A percentile compares a stretch with the other conserved stretches of the same genome.
Evolutionary conservation across 2,797 vertebrate genomes (phyloP).

Genomic region (Sphenopsis melanotis): DNA sequence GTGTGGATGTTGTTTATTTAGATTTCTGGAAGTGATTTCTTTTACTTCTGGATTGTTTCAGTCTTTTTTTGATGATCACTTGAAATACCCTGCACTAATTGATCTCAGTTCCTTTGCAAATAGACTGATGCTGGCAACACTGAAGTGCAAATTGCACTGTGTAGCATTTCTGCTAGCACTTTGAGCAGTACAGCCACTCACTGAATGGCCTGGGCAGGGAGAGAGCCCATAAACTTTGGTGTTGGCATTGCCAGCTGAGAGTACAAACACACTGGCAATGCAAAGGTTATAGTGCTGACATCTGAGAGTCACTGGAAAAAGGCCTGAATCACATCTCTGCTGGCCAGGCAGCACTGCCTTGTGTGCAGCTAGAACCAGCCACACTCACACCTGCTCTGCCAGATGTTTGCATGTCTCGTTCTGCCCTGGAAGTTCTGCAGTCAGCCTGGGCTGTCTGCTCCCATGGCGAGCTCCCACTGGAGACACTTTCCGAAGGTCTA

Average conservation of each 20-base stretch:
- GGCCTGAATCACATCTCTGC: background rate
- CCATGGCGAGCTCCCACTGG: background rate
- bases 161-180: background rate
- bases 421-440: background rate
- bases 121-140: background rate
- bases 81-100: background rate
- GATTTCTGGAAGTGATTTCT: background rate
- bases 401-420: background rate
- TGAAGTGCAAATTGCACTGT: background rate
- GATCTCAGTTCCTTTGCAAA: background rate
- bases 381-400: background rate
- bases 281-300: background rate
- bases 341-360: background rate
- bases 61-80: background rate
- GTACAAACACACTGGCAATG: background rate
- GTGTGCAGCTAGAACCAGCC: background rate
- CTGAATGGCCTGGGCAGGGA: background rate
- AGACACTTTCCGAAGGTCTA: background rate
- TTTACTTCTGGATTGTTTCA: background rate
- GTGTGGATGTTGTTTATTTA: background rate
- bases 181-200: background rate
- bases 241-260: background rate
- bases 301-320: background rate
- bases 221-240: background rate
- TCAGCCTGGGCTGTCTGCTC: background rate